phyloP scores from a whole-genome alignment of 2,888 invertebrate genomes.

The Cosmia trapezina region DNA sequence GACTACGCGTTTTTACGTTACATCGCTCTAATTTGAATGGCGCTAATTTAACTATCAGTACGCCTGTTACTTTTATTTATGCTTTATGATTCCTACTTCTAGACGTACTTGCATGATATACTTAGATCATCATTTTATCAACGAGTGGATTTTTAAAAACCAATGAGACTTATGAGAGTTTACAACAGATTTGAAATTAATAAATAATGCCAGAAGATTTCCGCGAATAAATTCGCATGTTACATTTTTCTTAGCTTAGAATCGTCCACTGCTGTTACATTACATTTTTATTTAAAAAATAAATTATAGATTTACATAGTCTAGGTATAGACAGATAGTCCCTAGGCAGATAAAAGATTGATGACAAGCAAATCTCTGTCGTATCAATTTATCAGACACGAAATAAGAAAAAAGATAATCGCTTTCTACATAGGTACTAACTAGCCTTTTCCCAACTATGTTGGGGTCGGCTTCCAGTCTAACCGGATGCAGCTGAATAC shows the following conservation, averaged over 20 bases:
- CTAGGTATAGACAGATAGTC: slow-evolving; percentile 1
- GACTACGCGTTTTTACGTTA: slow-evolving; percentile 64
- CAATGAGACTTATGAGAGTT: background rate
- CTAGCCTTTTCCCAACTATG: too few species aligned
- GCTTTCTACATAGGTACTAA: slow-evolving; percentile 28
- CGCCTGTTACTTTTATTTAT: slow-evolving; percentile 45
- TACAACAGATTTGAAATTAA: background rate
- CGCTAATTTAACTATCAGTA: slow-evolving; percentile 57
- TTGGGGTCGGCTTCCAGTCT: too few species aligned
- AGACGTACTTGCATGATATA: background rate
- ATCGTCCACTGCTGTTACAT: background rate
- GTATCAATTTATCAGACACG: slow-evolving; percentile 24
- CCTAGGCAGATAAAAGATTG: slow-evolving; percentile 30
- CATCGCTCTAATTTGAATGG: slow-evolving; percentile 62
- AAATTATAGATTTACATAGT: slow-evolving; percentile 7
- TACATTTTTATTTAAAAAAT: background rate
- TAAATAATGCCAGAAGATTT: background rate
- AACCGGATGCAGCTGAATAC: too few species aligned
- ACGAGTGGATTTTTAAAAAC: slow-evolving; percentile 3
- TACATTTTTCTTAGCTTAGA: background rate
- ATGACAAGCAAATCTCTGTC: slow-evolving; percentile 45
- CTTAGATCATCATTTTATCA: slow-evolving; percentile 15
- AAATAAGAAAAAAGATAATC: slow-evolving; percentile 34
- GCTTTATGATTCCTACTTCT: slow-evolving; percentile 16
- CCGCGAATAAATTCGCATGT: background rate